phyloP scores from a whole-genome alignment of 64 coral and sea anemone genomes.

The Actinia tenebrosa region DNA sequence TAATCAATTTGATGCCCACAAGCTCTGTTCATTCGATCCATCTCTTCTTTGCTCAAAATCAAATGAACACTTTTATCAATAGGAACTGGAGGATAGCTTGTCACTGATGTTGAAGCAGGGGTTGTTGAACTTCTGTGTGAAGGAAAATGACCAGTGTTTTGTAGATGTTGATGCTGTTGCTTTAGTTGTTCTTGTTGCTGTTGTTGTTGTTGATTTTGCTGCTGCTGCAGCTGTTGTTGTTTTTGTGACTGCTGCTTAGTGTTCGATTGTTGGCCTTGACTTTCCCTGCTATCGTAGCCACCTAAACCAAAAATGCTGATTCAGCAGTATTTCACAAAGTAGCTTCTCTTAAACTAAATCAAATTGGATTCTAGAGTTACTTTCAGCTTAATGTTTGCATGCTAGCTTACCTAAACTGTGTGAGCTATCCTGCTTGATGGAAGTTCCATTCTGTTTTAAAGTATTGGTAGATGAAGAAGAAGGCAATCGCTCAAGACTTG shows the following conservation, averaged over 20 bases:
- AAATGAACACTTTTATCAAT: not conserved
- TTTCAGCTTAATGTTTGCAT: too few species aligned
- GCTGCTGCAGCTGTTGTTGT: not conserved
- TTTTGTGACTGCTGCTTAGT: not conserved
- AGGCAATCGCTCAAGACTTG: not conserved
- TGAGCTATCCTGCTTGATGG: not conserved
- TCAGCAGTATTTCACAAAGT: too few species aligned
- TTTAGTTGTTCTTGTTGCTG: not conserved
- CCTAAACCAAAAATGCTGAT: not conserved
- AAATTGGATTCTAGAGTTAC: too few species aligned
- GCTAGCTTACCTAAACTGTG: not conserved
- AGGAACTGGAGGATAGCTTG: not conserved
- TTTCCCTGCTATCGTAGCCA: not conserved
- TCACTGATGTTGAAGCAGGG: not conserved
- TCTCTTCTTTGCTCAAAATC: constrained; percentile 12
- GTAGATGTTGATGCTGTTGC: not conserved
- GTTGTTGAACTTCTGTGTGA: not conserved
- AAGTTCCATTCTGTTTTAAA: not conserved
- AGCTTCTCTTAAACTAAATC: too few species aligned
- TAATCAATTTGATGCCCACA: not conserved
- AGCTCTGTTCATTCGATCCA: not conserved
- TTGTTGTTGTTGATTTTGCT: not conserved
- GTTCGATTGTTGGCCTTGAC: not conserved
- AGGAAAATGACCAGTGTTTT: not conserved
- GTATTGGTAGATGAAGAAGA: not conserved